Evolutionary conservation across 2,888 invertebrate genomes (phyloP).

Genomic region (Bibio marci): DNA sequence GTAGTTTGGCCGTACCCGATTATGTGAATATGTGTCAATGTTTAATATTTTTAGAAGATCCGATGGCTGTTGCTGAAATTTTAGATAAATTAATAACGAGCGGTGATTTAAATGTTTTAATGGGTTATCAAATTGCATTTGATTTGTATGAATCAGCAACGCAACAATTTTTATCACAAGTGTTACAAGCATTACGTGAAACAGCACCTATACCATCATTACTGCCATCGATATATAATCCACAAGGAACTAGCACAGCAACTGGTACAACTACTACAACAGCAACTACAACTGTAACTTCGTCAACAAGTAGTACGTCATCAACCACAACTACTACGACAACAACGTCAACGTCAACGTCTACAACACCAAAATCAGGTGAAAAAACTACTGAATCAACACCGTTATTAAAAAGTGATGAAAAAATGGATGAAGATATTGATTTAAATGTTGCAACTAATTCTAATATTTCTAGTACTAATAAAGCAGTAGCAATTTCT

Average conservation of each 20-base stretch:
- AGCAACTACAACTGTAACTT: conserved; percentile 54
- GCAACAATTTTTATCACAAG: conserved; percentile 85
- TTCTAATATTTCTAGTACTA: conserved; percentile 30
- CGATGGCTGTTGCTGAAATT: conserved; percentile 80
- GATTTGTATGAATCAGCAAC: conserved; percentile 98
- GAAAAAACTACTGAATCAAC: conserved; percentile 17
- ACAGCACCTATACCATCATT: conserved; percentile 70
- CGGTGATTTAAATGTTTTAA: conserved; percentile 61
- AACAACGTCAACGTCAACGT: conserved; percentile 38
- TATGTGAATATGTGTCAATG: conserved; percentile 98
- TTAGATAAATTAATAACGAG: conserved; percentile 77
- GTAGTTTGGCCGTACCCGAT: conserved; percentile 78
- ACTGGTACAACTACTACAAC: conserved; percentile 31
- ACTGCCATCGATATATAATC: conserved; percentile 55
- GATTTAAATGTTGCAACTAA: conserved; percentile 19
- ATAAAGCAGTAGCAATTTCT: conserved; percentile 4
- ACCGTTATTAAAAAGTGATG: conserved; percentile 12
- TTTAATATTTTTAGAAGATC: conserved; percentile 90
- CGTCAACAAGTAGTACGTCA: conserved; percentile 53
- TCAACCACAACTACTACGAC: conserved; percentile 49
- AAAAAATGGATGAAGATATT: conserved; percentile 25
- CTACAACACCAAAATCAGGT: conserved; percentile 28
- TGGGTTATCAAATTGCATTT: conserved; percentile 98
- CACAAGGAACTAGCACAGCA: conserved; percentile 35
- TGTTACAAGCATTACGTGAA: conserved; percentile 62